Conservation (phyloP, 2,888 invertebrate genomes). For the Ectemnius continuus region DNA sequence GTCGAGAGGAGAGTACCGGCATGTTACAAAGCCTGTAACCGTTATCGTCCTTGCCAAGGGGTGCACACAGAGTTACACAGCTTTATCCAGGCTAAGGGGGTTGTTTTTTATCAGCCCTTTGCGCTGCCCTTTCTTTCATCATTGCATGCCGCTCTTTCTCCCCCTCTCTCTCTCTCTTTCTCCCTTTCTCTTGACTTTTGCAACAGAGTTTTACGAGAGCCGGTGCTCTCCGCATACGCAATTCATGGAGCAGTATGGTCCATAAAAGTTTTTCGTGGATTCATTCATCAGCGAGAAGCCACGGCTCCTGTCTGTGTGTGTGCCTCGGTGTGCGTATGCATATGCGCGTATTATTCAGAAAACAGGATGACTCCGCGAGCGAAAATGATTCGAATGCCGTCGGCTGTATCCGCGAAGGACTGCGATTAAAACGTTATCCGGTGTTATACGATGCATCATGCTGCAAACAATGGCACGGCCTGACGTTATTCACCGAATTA, state of each 20-base stretch:
- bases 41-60: conserved; percentile 16
- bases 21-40: conserved; percentile 13
- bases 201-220: not conserved
- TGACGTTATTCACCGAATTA: too few species aligned
- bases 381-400: too few species aligned
- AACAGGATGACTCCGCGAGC: not conserved
- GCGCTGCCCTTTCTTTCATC: conserved; percentile 5
- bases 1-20: not conserved
- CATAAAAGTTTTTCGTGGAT: conserved; percentile 47
- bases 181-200: not conserved
- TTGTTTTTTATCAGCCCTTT: conserved; percentile 15
- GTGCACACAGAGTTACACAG: conserved; percentile 8
- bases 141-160: not conserved
- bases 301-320: not conserved
- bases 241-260: conserved; percentile 49
- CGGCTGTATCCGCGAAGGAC: too few species aligned
- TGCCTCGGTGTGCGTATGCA: not conserved
- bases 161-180: too few species aligned
- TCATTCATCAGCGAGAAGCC: conserved; percentile 36
- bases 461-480: too few species aligned
- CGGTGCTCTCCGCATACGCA: conserved; percentile 46
- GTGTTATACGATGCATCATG: too few species aligned
- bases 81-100: not conserved
- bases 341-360: conserved; percentile 1
- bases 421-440: too few species aligned